Base-by-base conservation (phyloP, 2,797 vertebrate genomes). In the Rallus crepitans region DNA sequence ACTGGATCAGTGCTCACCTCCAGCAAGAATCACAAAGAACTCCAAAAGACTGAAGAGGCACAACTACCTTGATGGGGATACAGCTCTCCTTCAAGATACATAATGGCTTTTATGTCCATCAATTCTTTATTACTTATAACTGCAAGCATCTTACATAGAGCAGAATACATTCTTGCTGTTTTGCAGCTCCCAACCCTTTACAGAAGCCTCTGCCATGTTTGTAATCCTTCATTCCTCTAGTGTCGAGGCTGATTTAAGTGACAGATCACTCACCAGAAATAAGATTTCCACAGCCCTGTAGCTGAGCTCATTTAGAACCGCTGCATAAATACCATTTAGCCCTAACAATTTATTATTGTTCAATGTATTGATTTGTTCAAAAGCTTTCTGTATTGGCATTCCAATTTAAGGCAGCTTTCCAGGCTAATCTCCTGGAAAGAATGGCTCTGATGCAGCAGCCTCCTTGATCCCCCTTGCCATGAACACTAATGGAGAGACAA, bases 351-450 rank as follows among this genome's bases (percentile, higher is more conserved):
- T 76, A 92, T 92, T 95, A 89, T 31, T 70, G 42, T 47, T 94
- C 89, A 82, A 73, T 70, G 39, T 66, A 96, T 91, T 80, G 94
- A 96, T 82, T 63, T 85, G 37, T 66, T 95, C 87, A 94, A 91
- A 96, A 91, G 89, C 93, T 80, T 92, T 92, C 66, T 66, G 56
- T 85, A 96, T 89, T 82, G 87, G 71, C 96, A 89, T 95, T 94
- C 64, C 78, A 92, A 89, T 93, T 93, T 91, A 89, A 87, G 75
- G 69, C 75, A 82, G 84, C 82, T 94, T 91, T 82, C 56, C 35
- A 27, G 35, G 60, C 68, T 94, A 89, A 89, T 87, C 73, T 86
- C 48, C 75, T 77, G 86, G 77, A 90, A 91, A 94, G 45, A 93
- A 88, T 2, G 19, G 56, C 78, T 92, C 63, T 79, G 63, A 84